These are phyloP conservation scores for Chloroceryle amazona DNA, from an alignment of 2,797 vertebrate genomes.

Conservation along the genomic window DNA sequence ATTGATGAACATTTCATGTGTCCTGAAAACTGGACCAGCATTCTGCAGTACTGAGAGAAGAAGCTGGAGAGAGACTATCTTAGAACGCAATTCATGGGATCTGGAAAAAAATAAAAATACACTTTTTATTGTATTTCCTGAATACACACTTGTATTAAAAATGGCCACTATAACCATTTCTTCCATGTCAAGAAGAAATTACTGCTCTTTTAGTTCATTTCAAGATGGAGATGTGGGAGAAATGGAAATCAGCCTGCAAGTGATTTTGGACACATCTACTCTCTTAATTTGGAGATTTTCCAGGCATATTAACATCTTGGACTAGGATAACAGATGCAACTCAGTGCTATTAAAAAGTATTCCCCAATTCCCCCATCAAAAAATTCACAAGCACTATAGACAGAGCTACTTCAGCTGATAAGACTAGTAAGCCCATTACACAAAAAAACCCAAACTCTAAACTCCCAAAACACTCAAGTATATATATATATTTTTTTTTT, in stretches of 20 bases:
- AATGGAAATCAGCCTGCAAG: neutral
- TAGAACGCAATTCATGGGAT: slow-evolving; percentile 95
- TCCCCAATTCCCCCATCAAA: neutral
- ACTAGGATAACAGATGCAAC: neutral
- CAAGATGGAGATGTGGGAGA: neutral
- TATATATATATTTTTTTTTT: too few species aligned
- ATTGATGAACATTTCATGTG: slow-evolving; percentile 97
- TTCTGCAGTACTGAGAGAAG: slow-evolving; percentile 94
- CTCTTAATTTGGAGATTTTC: neutral
- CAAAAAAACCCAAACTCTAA: neutral
- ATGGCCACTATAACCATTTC: neutral
- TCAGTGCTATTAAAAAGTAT: neutral
- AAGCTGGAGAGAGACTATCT: slow-evolving; percentile 95
- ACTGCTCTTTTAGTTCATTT: neutral
- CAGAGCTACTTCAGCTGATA: neutral
- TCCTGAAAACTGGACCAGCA: slow-evolving; percentile 93
- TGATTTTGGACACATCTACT: neutral
- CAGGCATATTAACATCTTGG: neutral
- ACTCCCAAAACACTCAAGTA: neutral
- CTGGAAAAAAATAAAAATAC: slow-evolving; percentile 72
- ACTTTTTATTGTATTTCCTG: neutral
- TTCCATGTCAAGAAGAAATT: neutral
- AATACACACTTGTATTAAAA: neutral
- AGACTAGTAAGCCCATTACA: neutral
- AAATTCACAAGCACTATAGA: neutral